phyloP scores from a whole-genome alignment of 2,113 vertebrate species.

The Raja brachyura region DNA sequence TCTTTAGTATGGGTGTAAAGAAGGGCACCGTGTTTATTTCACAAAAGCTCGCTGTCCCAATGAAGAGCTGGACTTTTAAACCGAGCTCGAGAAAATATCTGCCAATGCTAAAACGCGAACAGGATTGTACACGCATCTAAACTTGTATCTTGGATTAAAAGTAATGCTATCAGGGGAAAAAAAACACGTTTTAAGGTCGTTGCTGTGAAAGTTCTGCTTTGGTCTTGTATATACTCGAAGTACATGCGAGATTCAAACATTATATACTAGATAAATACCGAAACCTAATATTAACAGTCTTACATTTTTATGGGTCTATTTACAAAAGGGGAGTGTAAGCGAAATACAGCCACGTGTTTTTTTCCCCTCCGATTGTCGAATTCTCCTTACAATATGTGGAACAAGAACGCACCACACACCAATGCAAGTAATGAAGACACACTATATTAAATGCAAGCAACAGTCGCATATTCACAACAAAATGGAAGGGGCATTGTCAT shows the following conservation, averaged over 20 bases:
- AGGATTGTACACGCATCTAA: too few species aligned
- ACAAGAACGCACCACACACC: not conserved
- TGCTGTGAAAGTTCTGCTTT: not conserved
- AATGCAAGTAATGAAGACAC: conserved; percentile 9
- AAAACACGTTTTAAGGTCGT: not conserved
- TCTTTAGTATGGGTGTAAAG: not conserved
- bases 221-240: not conserved
- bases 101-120: too few species aligned
- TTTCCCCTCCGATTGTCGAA: not conserved
- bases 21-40: not conserved
- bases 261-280: not conserved
- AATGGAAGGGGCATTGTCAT: conserved; percentile 28
- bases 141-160: too few species aligned
- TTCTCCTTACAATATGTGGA: not conserved
- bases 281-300: not conserved
- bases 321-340: not conserved
- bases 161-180: not conserved
- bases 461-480: conserved; percentile 19
- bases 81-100: too few species aligned
- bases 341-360: conserved; percentile 4
- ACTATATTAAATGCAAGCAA: conserved; percentile 1
- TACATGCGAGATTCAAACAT: not conserved
- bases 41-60: not conserved
- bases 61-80: not conserved
- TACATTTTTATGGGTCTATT: not conserved